Base-by-base conservation (phyloP, 2,113 vertebrate genomes). In the Nematolebias whitei region DNA sequence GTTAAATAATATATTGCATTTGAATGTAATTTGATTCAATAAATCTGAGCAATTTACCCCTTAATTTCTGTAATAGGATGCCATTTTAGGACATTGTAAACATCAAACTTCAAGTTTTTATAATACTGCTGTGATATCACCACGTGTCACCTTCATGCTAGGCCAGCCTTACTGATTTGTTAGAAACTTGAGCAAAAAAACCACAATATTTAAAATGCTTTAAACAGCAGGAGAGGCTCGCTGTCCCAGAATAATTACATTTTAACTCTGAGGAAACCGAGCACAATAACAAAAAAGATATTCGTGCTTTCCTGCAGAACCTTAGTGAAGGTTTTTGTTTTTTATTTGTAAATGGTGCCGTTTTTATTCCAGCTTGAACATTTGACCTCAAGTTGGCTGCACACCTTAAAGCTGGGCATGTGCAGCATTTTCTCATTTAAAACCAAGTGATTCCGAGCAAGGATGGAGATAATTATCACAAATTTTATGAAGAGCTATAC, bases 171-270 rank as follows among this genome's bases (percentile, higher is more conserved):
- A 68, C 71, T 79, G 60, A 63, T 61, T 19, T 63, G 43, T 16
- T 59, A 41, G 10, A 39, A 65, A 20, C 32, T 68, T 48, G 35
- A 63, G 48, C 52, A 84, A 84, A 84, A 18, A 29, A 38, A 51
- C 45, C 41, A 22, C 59, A 38, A 54, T 15, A 51, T 45, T 70
- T 48, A 20, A 61, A 48, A 32, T 61, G 8, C 6, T 26, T 56
- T 12, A 44, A 51, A 29, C 19, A 40, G 48, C 44, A 49, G 39
- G 40, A 6, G 22, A 19, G 44, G 41, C 4, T 70, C 61, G 48
- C 18, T 51, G 13, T 65, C 0, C 48, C 63, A 62, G 49, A 47
- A 71, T 56, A 55, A 65, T 20, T 4, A n/a, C 0, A 52, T 63
- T 74, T 82, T 66, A 68, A 52, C 59, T 51, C 67, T 63, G 58